Evolutionary conservation across 2,888 invertebrate species (phyloP).

Genomic region (Athripsodes cinereus): DNA sequence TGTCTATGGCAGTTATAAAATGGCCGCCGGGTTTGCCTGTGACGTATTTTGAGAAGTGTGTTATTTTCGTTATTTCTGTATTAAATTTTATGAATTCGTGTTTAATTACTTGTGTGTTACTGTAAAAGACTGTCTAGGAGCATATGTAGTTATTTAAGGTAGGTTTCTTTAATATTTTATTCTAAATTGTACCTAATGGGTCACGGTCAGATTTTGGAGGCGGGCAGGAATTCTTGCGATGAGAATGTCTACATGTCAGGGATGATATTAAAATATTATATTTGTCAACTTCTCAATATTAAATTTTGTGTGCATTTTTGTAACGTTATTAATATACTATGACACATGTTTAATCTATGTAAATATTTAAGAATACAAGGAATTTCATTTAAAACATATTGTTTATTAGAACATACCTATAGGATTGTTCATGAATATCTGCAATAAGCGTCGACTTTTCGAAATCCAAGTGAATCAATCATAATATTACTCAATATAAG

Average conservation of each 20-base stretch:
- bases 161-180: constrained; percentile 5
- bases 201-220: constrained; percentile 19
- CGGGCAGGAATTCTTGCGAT: constrained; percentile 11
- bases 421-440: too few species aligned
- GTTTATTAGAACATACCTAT: too few species aligned
- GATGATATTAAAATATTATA: not conserved
- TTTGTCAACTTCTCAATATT: too few species aligned
- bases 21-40: constrained; percentile 20
- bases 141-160: constrained; percentile 1
- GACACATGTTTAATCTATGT: too few species aligned
- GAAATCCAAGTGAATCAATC: too few species aligned
- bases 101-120: constrained; percentile 11
- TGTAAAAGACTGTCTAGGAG: constrained; percentile 6
- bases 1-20: constrained; percentile 22
- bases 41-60: constrained; percentile 23
- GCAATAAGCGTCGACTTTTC: too few species aligned
- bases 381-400: too few species aligned
- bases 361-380: too few species aligned
- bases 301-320: too few species aligned
- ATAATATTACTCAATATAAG: too few species aligned
- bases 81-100: constrained; percentile 8
- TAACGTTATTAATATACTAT: too few species aligned
- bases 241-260: not conserved
- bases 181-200: constrained; percentile 11
- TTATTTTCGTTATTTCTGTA: constrained; percentile 21